Evolutionary conservation across 2,113 vertebrate genomes (phyloP).

Genomic region (Hippoglossus stenolepis): DNA sequence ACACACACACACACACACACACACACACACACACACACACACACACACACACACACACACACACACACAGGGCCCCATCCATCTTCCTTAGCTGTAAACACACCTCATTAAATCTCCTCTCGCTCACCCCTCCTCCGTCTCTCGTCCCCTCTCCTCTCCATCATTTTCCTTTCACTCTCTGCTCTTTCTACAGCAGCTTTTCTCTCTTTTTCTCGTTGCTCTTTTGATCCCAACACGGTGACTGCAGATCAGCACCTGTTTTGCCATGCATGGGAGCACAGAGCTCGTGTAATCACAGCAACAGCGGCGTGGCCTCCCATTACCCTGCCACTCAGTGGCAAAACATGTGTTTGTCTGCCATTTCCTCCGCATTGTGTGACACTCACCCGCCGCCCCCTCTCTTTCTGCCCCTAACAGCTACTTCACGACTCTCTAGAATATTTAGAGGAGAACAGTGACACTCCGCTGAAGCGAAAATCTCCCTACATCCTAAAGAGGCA

Average conservation of each 20-base stretch:
- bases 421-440: constrained; percentile 84
- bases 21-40: background rate
- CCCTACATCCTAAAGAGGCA: constrained; percentile 97
- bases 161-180: constrained; percentile 18
- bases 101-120: constrained; percentile 30
- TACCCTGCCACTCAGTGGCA: constrained; percentile 23
- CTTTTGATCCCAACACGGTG: constrained; percentile 4
- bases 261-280: constrained; percentile 32
- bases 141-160: background rate
- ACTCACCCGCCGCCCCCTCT: constrained; percentile 9
- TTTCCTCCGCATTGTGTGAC: background rate
- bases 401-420: constrained; percentile 74
- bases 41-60: background rate
- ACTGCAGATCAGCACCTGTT: constrained; percentile 46
- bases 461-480: constrained; percentile 92
- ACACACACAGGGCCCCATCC: constrained; percentile 2
- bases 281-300: constrained; percentile 34
- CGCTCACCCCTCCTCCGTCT: background rate
- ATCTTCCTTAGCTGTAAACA: constrained; percentile 22
- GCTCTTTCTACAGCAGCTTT: constrained; percentile 10
- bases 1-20: background rate
- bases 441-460: constrained; percentile 85
- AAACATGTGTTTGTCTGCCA: constrained; percentile 27
- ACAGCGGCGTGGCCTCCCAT: background rate
- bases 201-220: background rate